These are phyloP conservation scores for Crotalus helleri DNA, from an alignment of 2,113 vertebrate genomes.

Conservation along the genomic window DNA sequence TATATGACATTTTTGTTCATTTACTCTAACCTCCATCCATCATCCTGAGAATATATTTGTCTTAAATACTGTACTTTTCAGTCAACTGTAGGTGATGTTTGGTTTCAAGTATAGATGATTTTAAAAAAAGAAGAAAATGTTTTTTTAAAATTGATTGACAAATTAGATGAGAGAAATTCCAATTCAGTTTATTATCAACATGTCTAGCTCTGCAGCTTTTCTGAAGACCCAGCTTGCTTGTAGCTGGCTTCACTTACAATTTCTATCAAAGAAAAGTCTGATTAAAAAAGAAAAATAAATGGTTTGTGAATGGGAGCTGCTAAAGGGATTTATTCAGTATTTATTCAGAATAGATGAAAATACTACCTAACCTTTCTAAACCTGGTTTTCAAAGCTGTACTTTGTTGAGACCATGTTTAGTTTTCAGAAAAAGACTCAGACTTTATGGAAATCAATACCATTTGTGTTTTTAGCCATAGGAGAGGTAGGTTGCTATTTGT, in stretches of 20 bases:
- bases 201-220: neutral
- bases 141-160: neutral
- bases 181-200: neutral
- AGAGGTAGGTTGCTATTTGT: neutral
- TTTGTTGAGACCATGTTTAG: neutral
- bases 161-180: neutral
- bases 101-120: neutral
- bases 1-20: neutral
- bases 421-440: neutral
- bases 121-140: neutral
- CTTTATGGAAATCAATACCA: neutral
- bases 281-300: neutral
- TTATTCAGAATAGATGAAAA: neutral
- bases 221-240: neutral
- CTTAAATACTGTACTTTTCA: neutral
- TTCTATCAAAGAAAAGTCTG: neutral
- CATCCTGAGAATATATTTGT: neutral
- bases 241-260: neutral
- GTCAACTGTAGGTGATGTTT: neutral
- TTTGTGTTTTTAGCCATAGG: neutral
- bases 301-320: neutral
- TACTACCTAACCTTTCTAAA: neutral
- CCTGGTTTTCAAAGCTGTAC: neutral
- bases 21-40: neutral
- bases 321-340: neutral